Evolutionary conservation across 1,140 invertebrate species (phyloP).

Genomic region (Scaptodrosophila lebanonensis): DNA sequence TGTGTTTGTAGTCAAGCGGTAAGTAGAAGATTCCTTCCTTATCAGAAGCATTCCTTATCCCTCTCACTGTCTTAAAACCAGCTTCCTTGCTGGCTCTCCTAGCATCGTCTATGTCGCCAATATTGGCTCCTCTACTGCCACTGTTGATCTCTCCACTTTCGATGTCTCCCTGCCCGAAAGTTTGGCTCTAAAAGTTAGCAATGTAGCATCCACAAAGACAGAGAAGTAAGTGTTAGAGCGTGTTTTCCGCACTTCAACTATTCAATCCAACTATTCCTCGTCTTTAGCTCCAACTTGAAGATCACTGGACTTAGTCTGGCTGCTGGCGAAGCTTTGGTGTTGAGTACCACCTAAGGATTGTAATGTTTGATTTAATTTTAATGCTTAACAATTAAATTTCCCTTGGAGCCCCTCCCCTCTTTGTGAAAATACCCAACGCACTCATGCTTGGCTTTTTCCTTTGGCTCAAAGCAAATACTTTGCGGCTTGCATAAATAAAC

Average conservation of each 20-base stretch:
- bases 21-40: no score
- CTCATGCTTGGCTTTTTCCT: slow-evolving; percentile 32
- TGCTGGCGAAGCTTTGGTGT: slow-evolving; percentile 47
- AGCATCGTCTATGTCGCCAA: slow-evolving; percentile 42
- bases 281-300: slow-evolving; percentile 29
- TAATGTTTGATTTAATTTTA: slow-evolving; percentile 5
- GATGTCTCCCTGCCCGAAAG: slow-evolving; percentile 39
- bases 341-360: slow-evolving; percentile 20
- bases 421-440: slow-evolving; percentile 14
- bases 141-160: slow-evolving; percentile 39
- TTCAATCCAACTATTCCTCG: neutral
- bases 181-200: slow-evolving; percentile 37
- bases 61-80: no score
- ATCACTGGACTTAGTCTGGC: slow-evolving; percentile 29
- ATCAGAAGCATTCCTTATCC: no score
- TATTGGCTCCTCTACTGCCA: slow-evolving; percentile 27
- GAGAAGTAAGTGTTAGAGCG: slow-evolving; percentile 29
- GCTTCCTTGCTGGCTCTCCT: slow-evolving; percentile 22
- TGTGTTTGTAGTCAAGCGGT: slow-evolving; percentile 51
- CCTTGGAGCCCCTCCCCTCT: slow-evolving; percentile 3
- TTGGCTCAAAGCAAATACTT: slow-evolving; percentile 55
- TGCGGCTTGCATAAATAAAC: slow-evolving; percentile 61
- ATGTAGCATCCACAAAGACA: slow-evolving; percentile 39
- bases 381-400: slow-evolving; percentile 29
- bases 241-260: neutral